Percentiles rank a stretch among this genome's conserved stretches.
Evolutionary conservation across 2,797 vertebrate species (phyloP).

Genomic region (Linurgus olivaceus): DNA sequence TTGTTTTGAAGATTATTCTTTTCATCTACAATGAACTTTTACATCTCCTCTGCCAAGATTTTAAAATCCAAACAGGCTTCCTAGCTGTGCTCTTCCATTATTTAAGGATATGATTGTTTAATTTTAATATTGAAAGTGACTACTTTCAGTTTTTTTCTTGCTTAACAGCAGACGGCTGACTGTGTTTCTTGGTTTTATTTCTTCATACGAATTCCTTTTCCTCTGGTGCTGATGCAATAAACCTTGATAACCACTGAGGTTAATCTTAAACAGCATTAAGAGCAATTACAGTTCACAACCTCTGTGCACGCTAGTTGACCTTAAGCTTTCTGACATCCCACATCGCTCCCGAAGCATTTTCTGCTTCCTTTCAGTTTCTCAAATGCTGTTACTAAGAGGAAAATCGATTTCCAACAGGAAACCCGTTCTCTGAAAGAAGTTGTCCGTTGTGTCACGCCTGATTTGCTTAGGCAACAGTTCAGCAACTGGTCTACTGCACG

Average conservation of each 20-base stretch:
- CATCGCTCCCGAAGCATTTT: not conserved
- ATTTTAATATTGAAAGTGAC: not conserved
- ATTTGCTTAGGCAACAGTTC: not conserved
- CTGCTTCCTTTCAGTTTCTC: not conserved
- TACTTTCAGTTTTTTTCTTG: not conserved
- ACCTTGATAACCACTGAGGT: constrained; percentile 25
- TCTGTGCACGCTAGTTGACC: constrained; percentile 50
- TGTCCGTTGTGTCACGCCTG: constrained; percentile 13
- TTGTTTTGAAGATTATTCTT: not conserved
- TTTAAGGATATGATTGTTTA: not conserved
- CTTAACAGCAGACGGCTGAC: not conserved
- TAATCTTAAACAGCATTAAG: constrained; percentile 50
- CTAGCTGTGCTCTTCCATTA: not conserved
- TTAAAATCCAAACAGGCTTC: not conserved
- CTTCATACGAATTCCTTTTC: constrained; percentile 8
- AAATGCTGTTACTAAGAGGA: not conserved
- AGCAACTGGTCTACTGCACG: not conserved
- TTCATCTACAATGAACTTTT: not conserved
- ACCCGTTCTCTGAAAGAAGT: not conserved
- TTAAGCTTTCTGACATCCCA: constrained; percentile 26
- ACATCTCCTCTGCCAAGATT: not conserved
- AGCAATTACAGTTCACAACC: constrained; percentile 47
- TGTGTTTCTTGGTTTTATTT: not conserved
- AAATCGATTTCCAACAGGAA: constrained; percentile 18
- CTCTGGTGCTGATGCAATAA: constrained; percentile 24